A percentile compares a stretch with the other conserved stretches of the same genome.
These are phyloP conservation scores for Toxotes lorentzi DNA, from an alignment of 2,797 vertebrate genomes.

Conservation along the genomic window DNA sequence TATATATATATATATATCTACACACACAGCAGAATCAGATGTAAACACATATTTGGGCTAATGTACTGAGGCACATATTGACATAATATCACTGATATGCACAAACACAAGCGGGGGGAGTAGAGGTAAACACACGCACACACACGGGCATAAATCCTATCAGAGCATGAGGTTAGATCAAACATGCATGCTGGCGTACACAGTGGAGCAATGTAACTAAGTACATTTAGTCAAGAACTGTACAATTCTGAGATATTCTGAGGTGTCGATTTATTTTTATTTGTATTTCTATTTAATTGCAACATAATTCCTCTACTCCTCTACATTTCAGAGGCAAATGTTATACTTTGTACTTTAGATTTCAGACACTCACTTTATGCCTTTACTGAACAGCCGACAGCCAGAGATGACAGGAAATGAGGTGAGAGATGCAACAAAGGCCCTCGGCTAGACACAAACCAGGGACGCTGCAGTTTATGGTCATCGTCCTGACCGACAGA, in stretches of 20 bases:
- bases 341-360: neutral
- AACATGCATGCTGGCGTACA: slow-evolving; percentile 20
- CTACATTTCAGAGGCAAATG: neutral
- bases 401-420: slow-evolving; percentile 8
- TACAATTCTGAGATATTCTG: neutral
- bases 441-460: neutral
- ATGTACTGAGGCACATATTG: slow-evolving; percentile 46
- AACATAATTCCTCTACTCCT: neutral
- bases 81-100: slow-evolving; percentile 52
- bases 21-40: slow-evolving; percentile 29
- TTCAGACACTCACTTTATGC: neutral
- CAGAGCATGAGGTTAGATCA: slow-evolving; percentile 42
- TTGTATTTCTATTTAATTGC: neutral
- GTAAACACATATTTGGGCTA: slow-evolving; percentile 45
- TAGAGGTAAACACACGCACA: slow-evolving; percentile 33
- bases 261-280: neutral
- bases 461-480: neutral
- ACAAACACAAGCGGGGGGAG: slow-evolving; percentile 46
- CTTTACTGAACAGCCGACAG: neutral
- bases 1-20: slow-evolving; percentile 3
- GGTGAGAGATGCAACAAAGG: neutral
- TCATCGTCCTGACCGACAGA: neutral
- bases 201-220: neutral
- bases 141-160: slow-evolving; percentile 33
- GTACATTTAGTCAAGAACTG: neutral